Evolutionary conservation across 2,797 vertebrate species (phyloP), one percentile per base, ranked within the genome.

Genomic region (Cryptoprocta ferox): DNA sequence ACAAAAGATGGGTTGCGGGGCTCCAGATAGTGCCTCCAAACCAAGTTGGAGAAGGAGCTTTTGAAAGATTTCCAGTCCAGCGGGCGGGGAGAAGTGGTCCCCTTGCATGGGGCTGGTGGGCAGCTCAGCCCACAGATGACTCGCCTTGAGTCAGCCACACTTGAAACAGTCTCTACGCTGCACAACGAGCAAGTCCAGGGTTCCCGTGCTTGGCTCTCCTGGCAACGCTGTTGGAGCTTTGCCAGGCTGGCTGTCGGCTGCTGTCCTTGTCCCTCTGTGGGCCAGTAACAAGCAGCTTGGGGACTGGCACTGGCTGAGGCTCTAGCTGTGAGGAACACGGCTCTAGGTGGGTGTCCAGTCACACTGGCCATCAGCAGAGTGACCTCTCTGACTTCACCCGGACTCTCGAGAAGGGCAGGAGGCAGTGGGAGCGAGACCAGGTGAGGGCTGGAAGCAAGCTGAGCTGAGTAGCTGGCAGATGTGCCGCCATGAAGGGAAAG

Each of bases 271-370:
- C 24, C 84, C 30, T 45, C 7, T 37, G 8, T 70, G 71, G 35
- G 6, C 15, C 48, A 30, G 21, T 32, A 75, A 32, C 19, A 37
- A 84, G 24, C 6, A 18, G 6, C 37, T 37, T 71, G 9, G 42
- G 42, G 42, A 42, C 42, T 42, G 42, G 42, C 42, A 42, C 42
- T 42, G 42, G 42, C 42, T 42, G 21, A 84, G n/a, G 50, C 19
- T 45, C 53, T 68, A 30, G 35, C 48, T 37, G 39, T 45, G 65
- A 65, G 39, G 21, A 37, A 13, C 19, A 4, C 2, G 4, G 13
- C 7, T 89, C 24, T 82, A 1, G 18, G 7, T n/a, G 39, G 56
- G 3, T 9, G 0, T 79, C 39, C 9, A 13, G 1, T 56, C 19
- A 5, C 0, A 2, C 14, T 12, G 61, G 56, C n/a, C 15, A 61